Percentiles rank a stretch among this genome's conserved stretches.
Evolutionary conservation across 2,888 invertebrate species (phyloP).

Genomic region (Tetranychus piercei): DNA sequence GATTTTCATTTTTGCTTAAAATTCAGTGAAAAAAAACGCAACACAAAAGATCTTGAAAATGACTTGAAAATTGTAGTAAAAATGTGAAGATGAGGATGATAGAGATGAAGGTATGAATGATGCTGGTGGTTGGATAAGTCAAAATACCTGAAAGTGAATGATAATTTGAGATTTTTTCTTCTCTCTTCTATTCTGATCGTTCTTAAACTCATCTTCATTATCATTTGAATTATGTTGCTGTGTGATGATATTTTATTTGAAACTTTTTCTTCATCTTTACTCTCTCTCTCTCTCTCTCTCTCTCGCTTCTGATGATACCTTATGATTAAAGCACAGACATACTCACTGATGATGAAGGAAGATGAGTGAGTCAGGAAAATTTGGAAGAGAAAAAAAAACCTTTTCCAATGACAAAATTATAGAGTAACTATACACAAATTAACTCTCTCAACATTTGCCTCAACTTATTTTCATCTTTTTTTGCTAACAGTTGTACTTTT

Average conservation of each 20-base stretch:
- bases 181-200: too few species aligned
- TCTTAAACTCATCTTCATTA: too few species aligned
- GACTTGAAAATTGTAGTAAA: neutral
- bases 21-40: too few species aligned
- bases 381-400: neutral
- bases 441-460: neutral
- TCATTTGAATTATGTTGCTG: too few species aligned
- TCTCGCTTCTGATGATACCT: neutral
- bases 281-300: neutral
- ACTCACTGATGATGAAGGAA: neutral
- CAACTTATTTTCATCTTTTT: neutral
- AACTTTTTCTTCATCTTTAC: neutral
- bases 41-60: too few species aligned
- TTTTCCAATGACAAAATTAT: neutral
- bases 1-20: too few species aligned
- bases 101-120: neutral
- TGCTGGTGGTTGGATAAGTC: neutral
- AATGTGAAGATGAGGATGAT: neutral
- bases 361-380: neutral
- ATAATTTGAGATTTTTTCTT: neutral
- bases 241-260: neutral
- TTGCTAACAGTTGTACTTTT: neutral
- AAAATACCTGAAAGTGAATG: neutral
- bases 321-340: neutral
- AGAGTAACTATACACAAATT: neutral